Base-by-base conservation (phyloP, 2,888 invertebrate genomes). In the Drosophila algonquin region DNA sequence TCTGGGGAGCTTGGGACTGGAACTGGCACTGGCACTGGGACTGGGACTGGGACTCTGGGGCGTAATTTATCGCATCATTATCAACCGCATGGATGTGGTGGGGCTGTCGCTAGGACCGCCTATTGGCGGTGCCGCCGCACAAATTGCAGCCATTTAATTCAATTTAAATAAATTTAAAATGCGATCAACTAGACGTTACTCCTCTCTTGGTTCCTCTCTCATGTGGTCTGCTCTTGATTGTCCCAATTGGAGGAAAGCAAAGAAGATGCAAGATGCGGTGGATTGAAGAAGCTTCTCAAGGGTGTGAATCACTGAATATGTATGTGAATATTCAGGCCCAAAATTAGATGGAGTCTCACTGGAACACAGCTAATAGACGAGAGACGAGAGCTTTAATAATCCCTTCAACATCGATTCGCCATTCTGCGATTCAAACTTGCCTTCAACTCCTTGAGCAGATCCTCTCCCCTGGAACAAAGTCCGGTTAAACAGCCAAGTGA, bases 151-250 rank as follows among this genome's bases (percentile, higher is more conserved):
- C 89, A 86, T 89, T 86, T 86, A 86, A 86, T 86, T 86, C 85
- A 86, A 86, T 86, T 86, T 89, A 86, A 86, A 86, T 87, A 86
- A 86, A 86, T 86, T 86, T 89, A 89, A 86, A 86, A 89, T 87
- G 80, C 79, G 69, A 64, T 64, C 83, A 82, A 80, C 88, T 83
- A 40, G 50, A 16, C 35, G 50, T 24, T 18, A 52, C 57, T 56
- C 45, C 27, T 21, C 67, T 27, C 57, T 35, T 27, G 35, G 46
- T 68, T 57, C 57, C 45, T 16, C 47, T 56, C 57, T 18, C 16
- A 18, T 18, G 35, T 32, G 52, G 65, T 32, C 48, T 47, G 30
- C 54, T 30, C 44, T 65, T 68, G 50, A 67, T 44, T 51, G 56
- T 48, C 10, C 45, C 65, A 67, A 68, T 68, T 67, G 57, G 27